A percentile compares a stretch with the other conserved stretches of the same genome.
These are phyloP conservation scores for Doryteuthis pealeii DNA, from an alignment of 1,140 invertebrate genomes.

Conservation along the genomic window DNA sequence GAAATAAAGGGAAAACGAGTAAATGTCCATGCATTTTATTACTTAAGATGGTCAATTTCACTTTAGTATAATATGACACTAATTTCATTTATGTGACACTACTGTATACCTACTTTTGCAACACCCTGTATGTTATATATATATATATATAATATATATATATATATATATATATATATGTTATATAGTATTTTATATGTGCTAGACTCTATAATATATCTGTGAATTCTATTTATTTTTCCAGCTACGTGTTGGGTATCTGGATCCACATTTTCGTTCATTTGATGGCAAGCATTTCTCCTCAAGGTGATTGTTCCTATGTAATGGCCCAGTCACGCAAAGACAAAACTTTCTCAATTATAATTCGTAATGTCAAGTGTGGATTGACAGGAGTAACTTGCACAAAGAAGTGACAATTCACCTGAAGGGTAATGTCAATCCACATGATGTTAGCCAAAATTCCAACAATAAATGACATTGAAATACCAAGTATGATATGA, in stretches of 20 bases:
- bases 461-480: conserved; percentile 4
- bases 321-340: conserved; percentile 68
- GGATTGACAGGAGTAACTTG: conserved; percentile 83
- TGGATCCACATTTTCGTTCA: conserved; percentile 71
- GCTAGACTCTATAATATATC: no score
- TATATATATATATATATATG: no score
- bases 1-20: no score
- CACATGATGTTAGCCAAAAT: conserved; percentile 17
- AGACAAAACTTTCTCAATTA: conserved; percentile 18
- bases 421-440: conserved; percentile 54
- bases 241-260: conserved; percentile 66
- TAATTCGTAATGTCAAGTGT: conserved; percentile 73
- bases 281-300: conserved; percentile 79
- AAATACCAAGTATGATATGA: conserved; percentile 9
- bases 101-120: no score
- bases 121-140: no score
- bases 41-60: no score
- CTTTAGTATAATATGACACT: no score
- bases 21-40: no score
- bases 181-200: no score
- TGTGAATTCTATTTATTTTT: no score
- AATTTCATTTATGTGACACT: no score
- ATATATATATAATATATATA: no score
- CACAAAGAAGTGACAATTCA: conserved; percentile 73
- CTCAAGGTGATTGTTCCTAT: conserved; percentile 84